phyloP scores from a whole-genome alignment of 2,888 invertebrate species.

The Eristalis pertinax region DNA sequence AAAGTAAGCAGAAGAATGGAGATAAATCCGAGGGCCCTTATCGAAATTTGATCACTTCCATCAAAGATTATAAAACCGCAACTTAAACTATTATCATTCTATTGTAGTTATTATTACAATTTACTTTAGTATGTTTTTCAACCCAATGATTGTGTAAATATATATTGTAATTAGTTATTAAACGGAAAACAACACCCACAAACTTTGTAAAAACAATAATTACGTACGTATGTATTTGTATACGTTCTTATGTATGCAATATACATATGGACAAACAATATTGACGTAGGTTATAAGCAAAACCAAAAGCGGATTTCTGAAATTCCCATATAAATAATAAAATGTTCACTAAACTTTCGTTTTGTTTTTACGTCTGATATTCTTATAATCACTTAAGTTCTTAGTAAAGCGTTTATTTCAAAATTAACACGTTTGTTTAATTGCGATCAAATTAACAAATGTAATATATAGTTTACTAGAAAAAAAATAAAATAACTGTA shows the following conservation, averaged over 20 bases:
- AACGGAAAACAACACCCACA: conserved; percentile 44
- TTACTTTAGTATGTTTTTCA: conserved; percentile 55
- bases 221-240: conserved; percentile 55
- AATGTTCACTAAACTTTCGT: conserved; percentile 51
- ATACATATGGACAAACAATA: conserved; percentile 55
- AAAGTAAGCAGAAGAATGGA: conserved; percentile 47
- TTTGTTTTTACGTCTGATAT: conserved; percentile 66
- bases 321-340: conserved; percentile 58
- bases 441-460: conserved; percentile 6
- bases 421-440: conserved; percentile 42
- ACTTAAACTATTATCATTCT: conserved; percentile 70
- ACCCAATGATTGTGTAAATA: conserved; percentile 60
- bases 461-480: conserved; percentile 20
- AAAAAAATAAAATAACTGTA: conserved; percentile 27
- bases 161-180: conserved; percentile 60
- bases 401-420: conserved; percentile 55
- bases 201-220: conserved; percentile 55
- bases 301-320: conserved; percentile 70
- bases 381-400: conserved; percentile 49
- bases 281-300: conserved; percentile 70
- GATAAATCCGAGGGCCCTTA: conserved; percentile 59
- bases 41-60: conserved; percentile 70
- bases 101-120: conserved; percentile 68
- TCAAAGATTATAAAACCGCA: conserved; percentile 45
- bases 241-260: conserved; percentile 71